Evolutionary conservation across 2,113 vertebrate species (phyloP).

Genomic region (Eonycteris spelaea): DNA sequence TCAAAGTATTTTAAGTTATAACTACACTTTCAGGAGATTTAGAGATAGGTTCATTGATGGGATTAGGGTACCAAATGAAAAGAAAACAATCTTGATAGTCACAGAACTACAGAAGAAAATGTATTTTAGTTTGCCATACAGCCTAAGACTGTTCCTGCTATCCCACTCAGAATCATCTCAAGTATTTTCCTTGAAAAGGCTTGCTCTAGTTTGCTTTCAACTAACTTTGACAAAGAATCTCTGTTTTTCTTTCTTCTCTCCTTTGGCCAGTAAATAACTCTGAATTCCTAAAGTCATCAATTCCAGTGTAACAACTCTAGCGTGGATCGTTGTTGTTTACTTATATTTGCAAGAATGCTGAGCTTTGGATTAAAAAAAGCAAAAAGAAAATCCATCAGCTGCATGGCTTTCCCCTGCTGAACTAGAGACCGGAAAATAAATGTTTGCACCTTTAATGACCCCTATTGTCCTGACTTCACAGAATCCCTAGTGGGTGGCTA

Average conservation of each 20-base stretch:
- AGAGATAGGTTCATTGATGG: not conserved
- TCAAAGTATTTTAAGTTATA: not conserved
- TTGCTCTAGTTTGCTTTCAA: not conserved
- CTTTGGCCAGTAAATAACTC: slow-evolving; percentile 41
- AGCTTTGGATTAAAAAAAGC: slow-evolving; percentile 32
- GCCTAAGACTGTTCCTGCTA: rapidly evolving
- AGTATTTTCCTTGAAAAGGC: not conserved
- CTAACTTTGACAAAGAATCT: not conserved
- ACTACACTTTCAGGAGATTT: not conserved
- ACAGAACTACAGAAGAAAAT: not conserved
- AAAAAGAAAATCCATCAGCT: slow-evolving; percentile 29
- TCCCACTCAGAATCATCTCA: not conserved
- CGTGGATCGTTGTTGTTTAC: not conserved
- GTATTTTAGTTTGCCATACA: not conserved
- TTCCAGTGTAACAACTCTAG: slow-evolving; percentile 7
- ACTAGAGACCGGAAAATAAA: slow-evolving; percentile 79
- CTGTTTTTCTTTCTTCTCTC: not conserved
- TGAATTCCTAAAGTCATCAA: slow-evolving; percentile 30
- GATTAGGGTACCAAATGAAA: not conserved
- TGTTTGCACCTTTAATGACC: slow-evolving; percentile 82
- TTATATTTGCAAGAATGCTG: slow-evolving; percentile 34
- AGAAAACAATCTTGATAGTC: not conserved
- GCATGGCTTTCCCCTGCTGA: slow-evolving; percentile 58
- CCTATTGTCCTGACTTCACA: slow-evolving; percentile 79
- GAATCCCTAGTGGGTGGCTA: slow-evolving; percentile 72